Evolutionary conservation across 1,140 invertebrate genomes (phyloP), one percentile per base, ranked within the genome.

Genomic region (Magallana ariakensis): DNA sequence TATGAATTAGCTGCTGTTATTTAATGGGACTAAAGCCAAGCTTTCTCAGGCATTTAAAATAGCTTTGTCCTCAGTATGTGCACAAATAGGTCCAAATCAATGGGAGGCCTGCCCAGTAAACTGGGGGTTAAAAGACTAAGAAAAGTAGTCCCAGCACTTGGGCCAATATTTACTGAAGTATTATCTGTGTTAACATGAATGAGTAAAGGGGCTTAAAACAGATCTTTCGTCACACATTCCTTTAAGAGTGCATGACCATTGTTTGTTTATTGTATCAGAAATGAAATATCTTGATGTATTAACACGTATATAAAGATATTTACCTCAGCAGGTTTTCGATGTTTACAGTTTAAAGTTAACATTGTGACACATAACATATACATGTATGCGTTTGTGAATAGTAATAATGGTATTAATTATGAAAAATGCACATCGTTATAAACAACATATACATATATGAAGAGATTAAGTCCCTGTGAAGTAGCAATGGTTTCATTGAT

Each of bases 21-120:
- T 26, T 75, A 75, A 75, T 75, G 66, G 66, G 66, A 75, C 66
- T 75, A 75, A 33, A 26, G 26, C 66, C 66, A 75, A 26, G 66
- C 66, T 75, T 75, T 75, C 66, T 75, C 22, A 75, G 66, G 66
- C 22, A 75, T 75, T 75, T 75, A 75, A 75, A 75, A 26, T 75
- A 75, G 66, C 66, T 26, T 75, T 75, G 66, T 75, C 66, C 66
- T 75, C 22, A 11, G 11, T 33, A 22, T 33, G 66, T 75, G 66
- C 66, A 75, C 66, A 33, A 26, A 75, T 26, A 10, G 66, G 66
- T 26, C 66, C 33, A 26, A 46, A 75, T 75, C 66, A 75, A 75
- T 75, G 66, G 33, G 33, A 26, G 66, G 66, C 19, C 66, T 26
- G 66, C 33, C 33, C 33, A 26, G 66, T 75, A 75, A 75, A 75